Evolutionary conservation across 2,888 invertebrate species (phyloP), one percentile per base, ranked within the genome.

Genomic region (Eilema sororculum): DNA sequence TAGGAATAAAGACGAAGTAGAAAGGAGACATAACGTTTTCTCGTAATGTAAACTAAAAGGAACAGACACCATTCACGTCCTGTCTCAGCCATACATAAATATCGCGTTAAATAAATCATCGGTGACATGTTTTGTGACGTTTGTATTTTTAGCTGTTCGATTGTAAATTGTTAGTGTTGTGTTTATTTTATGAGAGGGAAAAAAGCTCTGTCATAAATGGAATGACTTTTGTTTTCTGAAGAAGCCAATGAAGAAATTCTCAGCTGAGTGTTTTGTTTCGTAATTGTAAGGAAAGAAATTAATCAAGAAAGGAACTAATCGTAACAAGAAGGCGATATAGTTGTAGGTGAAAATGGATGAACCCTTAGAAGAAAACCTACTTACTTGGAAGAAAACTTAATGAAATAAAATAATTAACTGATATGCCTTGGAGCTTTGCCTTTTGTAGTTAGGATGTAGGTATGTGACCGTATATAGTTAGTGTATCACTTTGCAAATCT

Each of bases 21-120:
- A 12, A 20, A 60, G 78, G 63, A 77, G 28, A 65, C 25, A 37
- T 59, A 71, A 77, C 73, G 68, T 74, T 78, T 78, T 83, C 74
- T 77, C 77, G 83, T 86, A 87, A 89, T 89, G 89, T 90, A 91
- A 90, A 88, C 88, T 84, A 85, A 88, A 87, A 86, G 84, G 85
- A 87, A 82, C 89, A 89, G 88, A 88, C 89, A 86, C 87, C 88
- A 83, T 86, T 85, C 89, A 88, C 88, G 90, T 89, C 90, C 90
- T 90, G 90, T 84, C 84, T 78, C 78, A 72, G 76, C 71, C 82
- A 78, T 87, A 92, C 90, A 92, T 91, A 93, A 93, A 93, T 92
- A 93, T 90, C 84, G 88, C 87, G 91, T 90, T 90, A 91, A 90
- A 92, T 94, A 94, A 93, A 94, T 93, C 94, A 93, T 91, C 87